Conservation (phyloP, 1,140 invertebrate genomes). For the Condylostylus longicornis region DNA sequence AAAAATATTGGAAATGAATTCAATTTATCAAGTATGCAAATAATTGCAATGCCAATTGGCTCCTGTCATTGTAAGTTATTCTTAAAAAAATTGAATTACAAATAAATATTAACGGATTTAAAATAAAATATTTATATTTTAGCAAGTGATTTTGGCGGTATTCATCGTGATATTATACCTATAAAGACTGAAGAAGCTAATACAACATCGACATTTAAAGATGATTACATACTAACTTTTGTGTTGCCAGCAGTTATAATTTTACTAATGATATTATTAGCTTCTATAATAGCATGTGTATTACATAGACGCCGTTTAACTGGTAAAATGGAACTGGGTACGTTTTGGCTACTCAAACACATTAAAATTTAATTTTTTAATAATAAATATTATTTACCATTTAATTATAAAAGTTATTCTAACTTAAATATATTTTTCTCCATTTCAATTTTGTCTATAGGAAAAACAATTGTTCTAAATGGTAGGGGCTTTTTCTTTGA, state of each 20-base stretch:
- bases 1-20: slow-evolving; percentile 63
- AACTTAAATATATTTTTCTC: background rate
- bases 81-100: background rate
- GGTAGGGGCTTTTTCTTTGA: too few relatives aligned
- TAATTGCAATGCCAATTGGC: slow-evolving; percentile 52
- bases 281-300: slow-evolving; percentile 74
- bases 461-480: too few relatives aligned
- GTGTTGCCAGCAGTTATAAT: slow-evolving; percentile 82
- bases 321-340: slow-evolving; percentile 62
- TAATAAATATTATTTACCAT: too few relatives aligned
- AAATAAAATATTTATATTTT: slow-evolving; percentile 2
- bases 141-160: slow-evolving; percentile 18
- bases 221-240: slow-evolving; percentile 73
- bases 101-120: slow-evolving; percentile 1
- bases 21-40: slow-evolving; percentile 46
- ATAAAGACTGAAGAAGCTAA: slow-evolving; percentile 35
- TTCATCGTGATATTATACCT: slow-evolving; percentile 19
- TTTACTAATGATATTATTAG: slow-evolving; percentile 71
- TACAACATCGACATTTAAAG: slow-evolving; percentile 35
- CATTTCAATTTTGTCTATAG: background rate
- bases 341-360: slow-evolving; percentile 12
- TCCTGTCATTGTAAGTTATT: slow-evolving; percentile 44
- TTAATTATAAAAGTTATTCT: too few relatives aligned
- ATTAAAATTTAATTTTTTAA: background rate
- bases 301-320: slow-evolving; percentile 69